Conservation (phyloP, 30 jellyfish, hydroid and myxozoan genomes). For the Cassiopea xamachana region DNA sequence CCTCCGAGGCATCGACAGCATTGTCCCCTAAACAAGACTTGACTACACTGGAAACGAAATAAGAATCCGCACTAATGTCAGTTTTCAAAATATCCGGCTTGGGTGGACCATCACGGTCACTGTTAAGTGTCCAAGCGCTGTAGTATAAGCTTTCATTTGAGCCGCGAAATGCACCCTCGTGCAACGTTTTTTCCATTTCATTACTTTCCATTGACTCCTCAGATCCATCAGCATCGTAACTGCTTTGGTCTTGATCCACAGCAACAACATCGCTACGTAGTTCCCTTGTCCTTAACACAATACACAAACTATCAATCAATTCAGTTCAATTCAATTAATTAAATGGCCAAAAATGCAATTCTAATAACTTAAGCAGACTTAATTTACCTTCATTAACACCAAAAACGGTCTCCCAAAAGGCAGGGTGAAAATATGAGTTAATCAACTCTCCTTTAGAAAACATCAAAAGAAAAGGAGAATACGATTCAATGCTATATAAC, state of each 20-base stretch:
- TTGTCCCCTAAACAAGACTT: slow-evolving; percentile 24
- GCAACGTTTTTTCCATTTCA: not conserved
- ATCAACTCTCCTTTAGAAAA: too few species aligned
- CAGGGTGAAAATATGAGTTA: not conserved
- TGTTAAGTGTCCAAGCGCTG: slow-evolving; percentile 83
- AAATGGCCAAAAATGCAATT: too few species aligned
- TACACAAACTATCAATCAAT: not conserved
- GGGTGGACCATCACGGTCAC: not conserved
- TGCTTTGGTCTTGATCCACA: slow-evolving; percentile 41
- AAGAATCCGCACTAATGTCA: slow-evolving; percentile 50
- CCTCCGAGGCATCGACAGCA: slow-evolving; percentile 28
- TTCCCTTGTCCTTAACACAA: not conserved
- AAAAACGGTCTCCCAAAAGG: not conserved
- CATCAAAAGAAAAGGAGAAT: too few species aligned
- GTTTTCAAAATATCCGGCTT: not conserved
- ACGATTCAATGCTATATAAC: too few species aligned
- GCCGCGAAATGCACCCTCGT: slow-evolving; percentile 44
- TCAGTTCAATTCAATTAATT: not conserved
- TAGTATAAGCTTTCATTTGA: slow-evolving; percentile 76
- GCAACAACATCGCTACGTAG: not conserved
- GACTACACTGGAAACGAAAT: slow-evolving; percentile 27
- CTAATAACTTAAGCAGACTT: too few species aligned
- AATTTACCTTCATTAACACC: too few species aligned
- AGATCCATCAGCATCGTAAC: slow-evolving; percentile 66
- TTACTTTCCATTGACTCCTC: slow-evolving; percentile 53